phyloP scores from a whole-genome alignment of 1,140 invertebrate species.

The Trichonephila clavata region DNA sequence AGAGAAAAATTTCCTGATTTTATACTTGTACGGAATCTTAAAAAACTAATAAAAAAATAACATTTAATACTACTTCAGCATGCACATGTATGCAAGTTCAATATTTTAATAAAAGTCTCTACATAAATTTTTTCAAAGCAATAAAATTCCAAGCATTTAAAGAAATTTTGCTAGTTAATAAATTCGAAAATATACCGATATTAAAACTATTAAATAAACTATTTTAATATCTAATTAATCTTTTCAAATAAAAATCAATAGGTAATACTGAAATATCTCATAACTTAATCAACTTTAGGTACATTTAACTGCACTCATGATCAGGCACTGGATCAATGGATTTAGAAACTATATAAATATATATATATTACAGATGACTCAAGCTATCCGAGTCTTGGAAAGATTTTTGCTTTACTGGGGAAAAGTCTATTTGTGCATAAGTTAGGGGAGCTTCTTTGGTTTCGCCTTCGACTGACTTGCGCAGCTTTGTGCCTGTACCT shows the following conservation, averaged over 20 bases:
- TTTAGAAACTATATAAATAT: slow-evolving; percentile 6
- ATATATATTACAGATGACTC: slow-evolving; percentile 60
- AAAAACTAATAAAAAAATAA: no score
- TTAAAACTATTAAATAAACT: background rate
- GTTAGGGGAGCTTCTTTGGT: slow-evolving; percentile 68
- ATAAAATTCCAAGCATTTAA: background rate
- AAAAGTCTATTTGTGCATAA: slow-evolving; percentile 75
- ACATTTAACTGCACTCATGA: slow-evolving; percentile 48
- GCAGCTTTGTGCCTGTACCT: background rate
- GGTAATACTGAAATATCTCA: slow-evolving; percentile 1
- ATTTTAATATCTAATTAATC: background rate
- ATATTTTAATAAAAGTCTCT: no score
- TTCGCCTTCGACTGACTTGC: slow-evolving; percentile 52
- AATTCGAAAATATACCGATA: background rate
- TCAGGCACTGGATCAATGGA: slow-evolving; percentile 69
- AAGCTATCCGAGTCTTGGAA: slow-evolving; percentile 72
- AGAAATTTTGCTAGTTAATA: no score
- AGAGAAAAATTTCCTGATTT: background rate
- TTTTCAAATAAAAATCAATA: background rate
- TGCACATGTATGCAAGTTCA: no score
- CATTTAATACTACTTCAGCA: no score
- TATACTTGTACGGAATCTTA: no score
- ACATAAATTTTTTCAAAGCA: background rate
- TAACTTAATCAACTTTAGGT: background rate
- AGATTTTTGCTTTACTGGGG: slow-evolving; percentile 60